Base-by-base conservation (phyloP, 1,140 invertebrate species). In the Cylas formicarius region DNA sequence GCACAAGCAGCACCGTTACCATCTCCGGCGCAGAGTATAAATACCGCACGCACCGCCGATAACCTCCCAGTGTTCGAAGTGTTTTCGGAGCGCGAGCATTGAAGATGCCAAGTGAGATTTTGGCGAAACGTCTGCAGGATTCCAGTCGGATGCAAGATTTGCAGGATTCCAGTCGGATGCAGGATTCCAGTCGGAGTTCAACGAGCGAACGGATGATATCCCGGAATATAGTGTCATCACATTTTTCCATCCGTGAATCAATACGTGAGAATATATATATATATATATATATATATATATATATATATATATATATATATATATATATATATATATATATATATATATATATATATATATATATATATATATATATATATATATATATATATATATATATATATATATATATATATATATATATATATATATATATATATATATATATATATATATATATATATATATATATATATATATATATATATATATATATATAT, bases 251-350 rank as follows among this genome's bases (percentile, higher is more conserved):
- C 11, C 16, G 16, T 29, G 16, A 13, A 29, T 29, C 11, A 13
- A 29, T 29, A 29, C 16, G 16, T 29, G 16, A 13, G 16, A 13
- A 29, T 29, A 29, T 29, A 29, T 29, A 29, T 29, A 29, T 29
- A 29, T 29, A 29, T 29, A 29, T 29, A 29, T 29, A 29, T 29
- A 29, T 29, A 29, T 29, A 29, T 29, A 29, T 29, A 29, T 29
- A 29, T 29, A 29, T 29, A 29, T 29, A 29, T 29, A 29, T 29
- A 29, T 29, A 29, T 29, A 29, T 4, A 29, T 29, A 29, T 29
- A 29, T 29, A 29, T 29, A 29, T 4, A 29, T 29, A 29, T 29
- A 29, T 29, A 29, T 29, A 29, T 4, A 29, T 29, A 29, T 29
- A 29, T 29, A 29, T 4, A 29, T 29, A 29, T 29, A 4, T 29